Evolutionary conservation across 2,797 vertebrate species (phyloP), one percentile per base, ranked within the genome.

Genomic region (Sarcophilus harrisii): DNA sequence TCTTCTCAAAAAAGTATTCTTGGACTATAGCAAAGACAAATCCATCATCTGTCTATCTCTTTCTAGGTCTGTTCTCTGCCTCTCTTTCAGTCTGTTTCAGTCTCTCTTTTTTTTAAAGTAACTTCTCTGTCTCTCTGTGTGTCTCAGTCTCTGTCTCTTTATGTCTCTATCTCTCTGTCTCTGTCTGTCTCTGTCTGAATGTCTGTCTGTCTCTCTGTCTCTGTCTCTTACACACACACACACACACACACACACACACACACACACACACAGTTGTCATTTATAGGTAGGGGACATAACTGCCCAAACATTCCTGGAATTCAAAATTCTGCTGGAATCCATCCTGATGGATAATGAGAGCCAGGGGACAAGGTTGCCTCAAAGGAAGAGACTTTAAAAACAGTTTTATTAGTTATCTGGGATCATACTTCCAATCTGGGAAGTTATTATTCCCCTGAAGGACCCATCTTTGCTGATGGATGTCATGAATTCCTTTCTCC

Each of bases 391-490:
- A 32, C 58, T 38, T 1, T 29, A 9, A 13, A 0, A 27, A n/a
- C 32, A 29, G 30, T 29, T 62, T 10, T 62, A 45, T 55, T 55
- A 90, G 91, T 96, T 91, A 96, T 96, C 93, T 58, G 96, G 89
- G 3, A 0, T 18, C n/a, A 95, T 91, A 14, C 0, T 30, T 1
- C 1, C 24, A 29, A 3, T 96, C 81, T 73, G 6, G 3, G 94
- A 95, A 93, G 90, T 30, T 49, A 60, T 5, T 90, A 97, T 95
- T 62, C 52, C 73, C 91, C 57, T 91, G 94, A 90, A 98, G 52
- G 21, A 90, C 1, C 97, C 96, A 97, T 57, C 95, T 93, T 18
- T 95, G 97, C 59, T 98, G 96, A 66, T 91, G 81, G 90, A 57
- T 4, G 45, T 98, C 97, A 0, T 28, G 94, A 90, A 95, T 5